Evolutionary conservation across 2,888 invertebrate species (phyloP).

Genomic region (Orthosia gracilis): DNA sequence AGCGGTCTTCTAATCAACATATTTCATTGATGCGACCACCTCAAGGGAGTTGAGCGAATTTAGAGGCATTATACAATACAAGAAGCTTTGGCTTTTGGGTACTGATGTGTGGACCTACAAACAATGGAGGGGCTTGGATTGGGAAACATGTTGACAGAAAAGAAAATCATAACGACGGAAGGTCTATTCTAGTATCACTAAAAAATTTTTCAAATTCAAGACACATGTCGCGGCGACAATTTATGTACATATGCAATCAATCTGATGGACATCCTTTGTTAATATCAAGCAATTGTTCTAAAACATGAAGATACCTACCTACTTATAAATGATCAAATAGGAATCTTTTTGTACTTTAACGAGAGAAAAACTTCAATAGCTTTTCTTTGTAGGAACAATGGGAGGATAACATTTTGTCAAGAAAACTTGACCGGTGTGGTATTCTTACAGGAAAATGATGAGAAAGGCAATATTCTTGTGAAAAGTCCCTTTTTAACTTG

Average conservation of each 20-base stretch:
- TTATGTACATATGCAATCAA: too few relatives aligned
- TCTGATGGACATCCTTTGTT: background rate
- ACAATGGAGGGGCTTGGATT: too few relatives aligned
- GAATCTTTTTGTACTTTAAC: conserved; percentile 7
- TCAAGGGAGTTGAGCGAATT: conserved; percentile 5
- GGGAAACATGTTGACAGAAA: background rate
- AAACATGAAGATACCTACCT: background rate
- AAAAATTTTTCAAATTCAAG: too few relatives aligned
- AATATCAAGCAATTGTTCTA: conserved; percentile 4
- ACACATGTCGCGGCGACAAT: too few relatives aligned
- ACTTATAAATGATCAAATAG: conserved; percentile 27
- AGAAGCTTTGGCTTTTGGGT: background rate
- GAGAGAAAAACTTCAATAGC: conserved; percentile 25
- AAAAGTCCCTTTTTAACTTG: conserved; percentile 22
- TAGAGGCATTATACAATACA: background rate
- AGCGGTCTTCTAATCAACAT: conserved; percentile 35
- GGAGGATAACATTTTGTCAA: conserved; percentile 21
- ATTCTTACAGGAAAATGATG: conserved; percentile 11
- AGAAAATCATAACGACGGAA: background rate
- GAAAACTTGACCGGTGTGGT: conserved; percentile 16
- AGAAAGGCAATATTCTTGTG: background rate
- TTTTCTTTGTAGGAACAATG: conserved; percentile 38
- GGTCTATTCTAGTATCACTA: too few relatives aligned
- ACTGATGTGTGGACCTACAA: background rate
- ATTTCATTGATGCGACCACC: conserved; percentile 31